These are phyloP conservation scores for Sycophila sp. DNA, from an alignment of 1,140 invertebrate species.

Conservation along the genomic window DNA sequence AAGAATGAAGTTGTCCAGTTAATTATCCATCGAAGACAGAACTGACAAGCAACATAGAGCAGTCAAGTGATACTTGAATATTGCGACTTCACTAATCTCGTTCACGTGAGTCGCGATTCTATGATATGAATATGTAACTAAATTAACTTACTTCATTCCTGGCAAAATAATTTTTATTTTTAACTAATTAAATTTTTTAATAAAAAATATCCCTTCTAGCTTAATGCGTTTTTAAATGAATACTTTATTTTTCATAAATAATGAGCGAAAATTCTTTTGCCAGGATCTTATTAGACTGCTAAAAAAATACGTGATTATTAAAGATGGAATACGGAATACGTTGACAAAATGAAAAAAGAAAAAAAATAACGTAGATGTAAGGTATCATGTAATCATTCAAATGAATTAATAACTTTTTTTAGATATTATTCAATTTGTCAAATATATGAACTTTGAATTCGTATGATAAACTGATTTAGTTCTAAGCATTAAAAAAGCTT, in stretches of 20 bases:
- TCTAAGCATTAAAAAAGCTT: conserved; percentile 24
- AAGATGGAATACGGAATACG: conserved; percentile 19
- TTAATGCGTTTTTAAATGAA: conserved; percentile 12
- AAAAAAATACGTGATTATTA: conserved; percentile 27
- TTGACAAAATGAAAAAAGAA: conserved; percentile 34
- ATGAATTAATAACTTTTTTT: conserved; percentile 34
- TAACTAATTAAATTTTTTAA: conserved; percentile 2
- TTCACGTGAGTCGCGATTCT: conserved; percentile 29
- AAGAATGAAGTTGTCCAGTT: conserved; percentile 30
- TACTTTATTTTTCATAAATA: conserved; percentile 15
- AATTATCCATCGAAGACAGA: conserved; percentile 14
- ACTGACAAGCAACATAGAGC: conserved; percentile 27
- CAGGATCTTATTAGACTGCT: conserved; percentile 37
- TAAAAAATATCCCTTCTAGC: background rate
- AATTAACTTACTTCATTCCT: conserved; percentile 16
- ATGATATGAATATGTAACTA: conserved; percentile 19
- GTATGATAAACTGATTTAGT: conserved; percentile 27
- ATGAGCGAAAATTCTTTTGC: conserved; percentile 25
- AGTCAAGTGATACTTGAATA: conserved; percentile 37
- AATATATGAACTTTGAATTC: conserved; percentile 27
- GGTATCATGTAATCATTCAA: conserved; percentile 34
- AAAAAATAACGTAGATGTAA: conserved; percentile 31
- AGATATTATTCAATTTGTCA: conserved; percentile 31
- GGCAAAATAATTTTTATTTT: conserved; percentile 38
- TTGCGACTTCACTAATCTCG: conserved; percentile 25